These are phyloP conservation scores for Ctenicera cuprea DNA, from an alignment of 2,888 invertebrate species.

Conservation along the genomic window DNA sequence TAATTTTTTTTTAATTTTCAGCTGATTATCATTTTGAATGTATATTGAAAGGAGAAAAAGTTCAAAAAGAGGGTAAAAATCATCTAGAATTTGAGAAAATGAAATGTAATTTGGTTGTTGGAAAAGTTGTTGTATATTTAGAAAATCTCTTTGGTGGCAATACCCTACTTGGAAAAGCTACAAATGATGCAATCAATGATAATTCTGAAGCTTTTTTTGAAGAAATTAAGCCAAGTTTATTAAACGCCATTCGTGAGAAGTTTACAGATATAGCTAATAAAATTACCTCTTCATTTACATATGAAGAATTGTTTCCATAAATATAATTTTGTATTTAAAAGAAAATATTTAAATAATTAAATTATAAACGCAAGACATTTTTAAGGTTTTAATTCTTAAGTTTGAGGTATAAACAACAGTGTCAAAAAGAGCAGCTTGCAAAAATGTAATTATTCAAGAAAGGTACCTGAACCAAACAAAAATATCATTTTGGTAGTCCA, in stretches of 20 bases:
- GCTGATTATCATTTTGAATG: conserved; percentile 81
- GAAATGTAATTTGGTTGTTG: conserved; percentile 77
- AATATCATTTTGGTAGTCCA: too few relatives aligned
- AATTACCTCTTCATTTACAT: conserved; percentile 81
- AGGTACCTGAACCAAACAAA: too few relatives aligned
- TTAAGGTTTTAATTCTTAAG: too few relatives aligned
- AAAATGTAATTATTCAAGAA: too few relatives aligned
- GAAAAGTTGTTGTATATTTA: conserved; percentile 77
- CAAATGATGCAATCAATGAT: conserved; percentile 81
- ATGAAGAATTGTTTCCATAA: conserved; percentile 80
- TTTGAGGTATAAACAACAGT: too few relatives aligned
- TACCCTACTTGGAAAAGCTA: conserved; percentile 78
- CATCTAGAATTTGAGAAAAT: conserved; percentile 80
- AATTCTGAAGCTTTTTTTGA: conserved; percentile 80
- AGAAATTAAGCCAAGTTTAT: conserved; percentile 80
- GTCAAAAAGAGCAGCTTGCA: too few relatives aligned
- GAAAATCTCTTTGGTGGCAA: conserved; percentile 82
- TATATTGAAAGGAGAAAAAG: conserved; percentile 78
- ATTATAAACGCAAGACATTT: too few relatives aligned
- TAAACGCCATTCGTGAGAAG: conserved; percentile 77
- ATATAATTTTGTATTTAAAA: too few relatives aligned
- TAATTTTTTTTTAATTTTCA: conserved; percentile 70
- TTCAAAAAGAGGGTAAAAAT: conserved; percentile 75
- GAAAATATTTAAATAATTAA: too few relatives aligned
- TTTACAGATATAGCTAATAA: conserved; percentile 83